A percentile compares a stretch with the other conserved stretches of the same genome.
phyloP scores from a whole-genome alignment of 2,888 invertebrate genomes.

The Aquatica leii region DNA sequence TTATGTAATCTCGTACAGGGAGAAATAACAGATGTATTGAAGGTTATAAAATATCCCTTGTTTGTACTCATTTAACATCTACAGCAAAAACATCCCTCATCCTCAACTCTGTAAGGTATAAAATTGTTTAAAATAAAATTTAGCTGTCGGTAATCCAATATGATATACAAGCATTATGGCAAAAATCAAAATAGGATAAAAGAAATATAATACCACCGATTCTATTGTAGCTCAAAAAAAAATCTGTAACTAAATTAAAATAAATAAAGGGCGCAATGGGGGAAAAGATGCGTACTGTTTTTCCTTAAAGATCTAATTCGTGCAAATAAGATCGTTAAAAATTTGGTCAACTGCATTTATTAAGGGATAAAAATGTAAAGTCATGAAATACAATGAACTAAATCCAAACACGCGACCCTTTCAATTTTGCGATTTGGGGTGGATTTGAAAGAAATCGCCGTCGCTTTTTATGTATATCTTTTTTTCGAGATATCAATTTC shows the following conservation, averaged over 20 bases:
- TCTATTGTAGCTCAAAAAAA: slow-evolving; percentile 32
- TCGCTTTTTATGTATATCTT: slow-evolving; percentile 48
- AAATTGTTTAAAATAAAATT: slow-evolving; percentile 22
- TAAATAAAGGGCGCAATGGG: slow-evolving; percentile 28
- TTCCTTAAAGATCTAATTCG: slow-evolving; percentile 16
- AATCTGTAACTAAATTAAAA: slow-evolving; percentile 40
- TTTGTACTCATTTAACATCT: slow-evolving; percentile 30
- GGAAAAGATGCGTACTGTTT: slow-evolving; percentile 1
- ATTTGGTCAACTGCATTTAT: slow-evolving; percentile 42
- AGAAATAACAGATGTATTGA: slow-evolving; percentile 56
- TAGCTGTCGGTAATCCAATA: slow-evolving; percentile 47
- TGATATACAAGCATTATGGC: slow-evolving; percentile 48
- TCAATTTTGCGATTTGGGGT: slow-evolving; percentile 57
- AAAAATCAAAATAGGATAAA: slow-evolving; percentile 51
- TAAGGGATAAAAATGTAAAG: slow-evolving; percentile 57
- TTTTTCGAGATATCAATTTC: slow-evolving; percentile 54
- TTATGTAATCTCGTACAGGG: slow-evolving; percentile 52
- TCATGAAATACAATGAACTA: slow-evolving; percentile 59
- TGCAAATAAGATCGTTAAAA: slow-evolving; percentile 6
- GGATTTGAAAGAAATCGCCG: slow-evolving; percentile 49
- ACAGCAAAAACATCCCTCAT: slow-evolving; percentile 34
- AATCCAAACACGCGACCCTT: slow-evolving; percentile 59
- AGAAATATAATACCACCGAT: slow-evolving; percentile 46
- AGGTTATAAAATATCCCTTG: slow-evolving; percentile 44
- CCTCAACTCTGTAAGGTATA: slow-evolving; percentile 17